Evolutionary conservation across 2,888 invertebrate genomes (phyloP).

Genomic region (Nymphalis urticae): DNA sequence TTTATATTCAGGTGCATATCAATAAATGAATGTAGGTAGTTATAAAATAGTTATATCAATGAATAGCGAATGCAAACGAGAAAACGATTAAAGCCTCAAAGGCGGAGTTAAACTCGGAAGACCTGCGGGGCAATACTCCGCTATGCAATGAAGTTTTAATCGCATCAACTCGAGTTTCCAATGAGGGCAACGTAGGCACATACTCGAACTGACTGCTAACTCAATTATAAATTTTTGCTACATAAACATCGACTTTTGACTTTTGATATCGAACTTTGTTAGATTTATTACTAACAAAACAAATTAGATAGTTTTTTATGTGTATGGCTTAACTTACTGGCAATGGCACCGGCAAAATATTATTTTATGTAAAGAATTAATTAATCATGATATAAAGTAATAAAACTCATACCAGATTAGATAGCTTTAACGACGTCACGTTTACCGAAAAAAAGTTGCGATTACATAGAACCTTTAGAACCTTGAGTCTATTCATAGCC

Average conservation of each 20-base stretch:
- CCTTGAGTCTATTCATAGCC: too few species aligned
- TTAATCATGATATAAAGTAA: too few species aligned
- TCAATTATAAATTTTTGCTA: constrained; percentile 13
- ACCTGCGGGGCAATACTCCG: constrained; percentile 48
- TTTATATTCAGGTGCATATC: not conserved
- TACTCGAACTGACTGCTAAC: constrained; percentile 25
- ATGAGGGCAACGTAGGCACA: constrained; percentile 50
- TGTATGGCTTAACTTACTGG: too few species aligned
- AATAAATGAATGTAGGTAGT: not conserved
- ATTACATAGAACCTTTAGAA: too few species aligned
- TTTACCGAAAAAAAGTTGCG: too few species aligned
- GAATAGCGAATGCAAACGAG: constrained; percentile 6
- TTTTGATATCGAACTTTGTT: not conserved
- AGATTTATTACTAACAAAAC: not conserved
- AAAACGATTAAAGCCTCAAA: constrained; percentile 46
- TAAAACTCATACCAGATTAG: too few species aligned
- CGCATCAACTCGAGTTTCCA: constrained; percentile 58
- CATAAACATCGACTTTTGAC: constrained; percentile 5
- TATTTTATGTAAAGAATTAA: too few species aligned
- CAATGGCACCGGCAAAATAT: too few species aligned
- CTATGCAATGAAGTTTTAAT: constrained; percentile 69
- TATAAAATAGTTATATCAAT: not conserved
- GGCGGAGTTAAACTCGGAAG: constrained; percentile 49
- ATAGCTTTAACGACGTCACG: too few species aligned
- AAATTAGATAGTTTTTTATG: too few species aligned